phyloP scores from a whole-genome alignment of 2,888 invertebrate genomes.

The Philereme vetulata region DNA sequence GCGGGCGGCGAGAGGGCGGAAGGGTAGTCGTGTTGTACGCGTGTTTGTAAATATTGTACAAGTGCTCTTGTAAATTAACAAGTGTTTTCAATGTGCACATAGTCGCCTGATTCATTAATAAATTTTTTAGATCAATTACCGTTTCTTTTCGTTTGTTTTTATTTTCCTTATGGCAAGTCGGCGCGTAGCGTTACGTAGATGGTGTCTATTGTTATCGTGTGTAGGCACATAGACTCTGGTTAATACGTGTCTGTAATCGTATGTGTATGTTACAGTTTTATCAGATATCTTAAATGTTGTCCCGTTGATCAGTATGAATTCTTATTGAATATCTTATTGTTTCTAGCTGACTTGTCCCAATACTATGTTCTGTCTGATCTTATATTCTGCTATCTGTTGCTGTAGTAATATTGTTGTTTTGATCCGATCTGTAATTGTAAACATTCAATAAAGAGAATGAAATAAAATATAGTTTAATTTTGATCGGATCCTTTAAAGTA shows the following conservation, averaged over 20 bases:
- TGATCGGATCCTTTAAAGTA: not conserved
- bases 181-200: slow-evolving; percentile 31
- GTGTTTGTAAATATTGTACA: slow-evolving; percentile 80
- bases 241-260: slow-evolving; percentile 25
- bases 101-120: slow-evolving; percentile 84
- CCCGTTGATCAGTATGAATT: slow-evolving; percentile 20
- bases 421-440: slow-evolving; percentile 41
- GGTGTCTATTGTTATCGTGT: slow-evolving; percentile 24
- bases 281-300: slow-evolving; percentile 28
- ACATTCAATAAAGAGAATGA: slow-evolving; percentile 42
- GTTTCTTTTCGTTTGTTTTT: slow-evolving; percentile 54
- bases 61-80: slow-evolving; percentile 78
- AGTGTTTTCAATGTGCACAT: slow-evolving; percentile 84
- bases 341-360: slow-evolving; percentile 31
- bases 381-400: slow-evolving; percentile 28
- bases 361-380: slow-evolving; percentile 21
- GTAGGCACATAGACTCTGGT: slow-evolving; percentile 24
- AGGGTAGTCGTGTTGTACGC: slow-evolving; percentile 45
- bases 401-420: slow-evolving; percentile 36
- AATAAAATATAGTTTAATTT: slow-evolving; percentile 33
- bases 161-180: slow-evolving; percentile 42
- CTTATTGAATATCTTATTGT: slow-evolving; percentile 21
- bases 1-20: slow-evolving; percentile 36
- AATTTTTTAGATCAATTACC: slow-evolving; percentile 81
- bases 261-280: slow-evolving; percentile 25